Evolutionary conservation across 2,113 vertebrate species (phyloP), one percentile per base, ranked within the genome.

Genomic region (Penelope pileata): DNA sequence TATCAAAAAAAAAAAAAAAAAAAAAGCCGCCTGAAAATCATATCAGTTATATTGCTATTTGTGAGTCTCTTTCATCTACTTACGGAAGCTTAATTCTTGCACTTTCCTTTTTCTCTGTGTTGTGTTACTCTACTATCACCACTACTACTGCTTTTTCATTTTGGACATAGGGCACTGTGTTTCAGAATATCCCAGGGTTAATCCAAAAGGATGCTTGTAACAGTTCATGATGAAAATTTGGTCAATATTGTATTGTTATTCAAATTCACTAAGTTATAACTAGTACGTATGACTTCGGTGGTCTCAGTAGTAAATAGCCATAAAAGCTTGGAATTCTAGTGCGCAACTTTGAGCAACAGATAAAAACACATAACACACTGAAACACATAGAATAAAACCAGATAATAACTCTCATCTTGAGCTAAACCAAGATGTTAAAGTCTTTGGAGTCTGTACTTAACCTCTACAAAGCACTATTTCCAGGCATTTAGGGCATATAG

Each of bases 401-500:
- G 86, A 82, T 87, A 62, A 54, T 83, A 86, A 87, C 45, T 88
- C 82, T 54, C 45, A 90, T 88, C 73, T 43, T 67, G 40, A 93
- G 60, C 54, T 83, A 94, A 90, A 81, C 43, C 56, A 88, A 72
- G 36, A 42, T 77, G 59, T 48, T 88, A 58, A 85, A 89, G 47
- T 78, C 51, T 67, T 67, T 93, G 79, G 23, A 72, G 96, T 86
- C 73, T 86, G 38, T 38, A 90, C 16, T 79, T 85, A 84, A 89
- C 72, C 47, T 51, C 42, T 74, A 70, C 27, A 67, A 64, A 93
- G 72, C 74, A 43, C 21, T 74, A 51, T 90, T 96, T 95, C 64
- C 82, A 93, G 69, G 40, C 43, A 79, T 89, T 86, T 92, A 93
- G 51, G 84, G 77, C 77, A 76, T 53, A 92, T 86, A 88, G 48